Percentiles rank a stretch among this genome's conserved stretches.
phyloP scores from a whole-genome alignment of 1,140 invertebrate species.

The Paramacrobiotus metropolitanus region DNA sequence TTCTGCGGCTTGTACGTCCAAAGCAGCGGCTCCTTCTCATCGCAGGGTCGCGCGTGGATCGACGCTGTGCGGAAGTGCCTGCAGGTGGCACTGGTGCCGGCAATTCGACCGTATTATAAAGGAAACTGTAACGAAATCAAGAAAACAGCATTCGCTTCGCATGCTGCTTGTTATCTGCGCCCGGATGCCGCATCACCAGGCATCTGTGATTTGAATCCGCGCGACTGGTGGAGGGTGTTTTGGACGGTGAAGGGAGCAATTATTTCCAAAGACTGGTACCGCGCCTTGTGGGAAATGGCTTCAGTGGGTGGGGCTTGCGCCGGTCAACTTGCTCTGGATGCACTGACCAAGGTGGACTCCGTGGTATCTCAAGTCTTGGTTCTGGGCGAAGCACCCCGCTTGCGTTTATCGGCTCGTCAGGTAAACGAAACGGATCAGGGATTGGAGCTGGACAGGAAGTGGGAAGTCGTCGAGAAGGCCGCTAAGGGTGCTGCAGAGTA shows the following conservation, averaged over 20 bases:
- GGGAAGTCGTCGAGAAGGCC: too few relatives aligned
- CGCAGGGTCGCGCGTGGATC: not conserved
- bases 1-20: not conserved
- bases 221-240: not conserved
- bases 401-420: too few relatives aligned
- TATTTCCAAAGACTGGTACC: too few relatives aligned
- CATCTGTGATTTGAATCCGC: not conserved
- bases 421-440: too few relatives aligned
- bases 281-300: too few relatives aligned
- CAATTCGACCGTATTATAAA: not conserved
- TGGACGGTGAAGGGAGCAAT: not conserved
- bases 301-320: too few relatives aligned
- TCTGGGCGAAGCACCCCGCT: too few relatives aligned
- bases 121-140: not conserved
- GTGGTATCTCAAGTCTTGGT: too few relatives aligned
- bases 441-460: too few relatives aligned
- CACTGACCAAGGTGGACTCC: too few relatives aligned
- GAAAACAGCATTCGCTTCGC: not conserved
- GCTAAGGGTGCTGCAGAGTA: too few relatives aligned
- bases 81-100: not conserved
- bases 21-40: not conserved
- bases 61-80: not conserved
- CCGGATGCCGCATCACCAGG: not conserved
- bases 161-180: not conserved
- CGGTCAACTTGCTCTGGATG: too few relatives aligned